phyloP scores from a whole-genome alignment of 2,888 invertebrate genomes.

The Cheilosia soror region DNA sequence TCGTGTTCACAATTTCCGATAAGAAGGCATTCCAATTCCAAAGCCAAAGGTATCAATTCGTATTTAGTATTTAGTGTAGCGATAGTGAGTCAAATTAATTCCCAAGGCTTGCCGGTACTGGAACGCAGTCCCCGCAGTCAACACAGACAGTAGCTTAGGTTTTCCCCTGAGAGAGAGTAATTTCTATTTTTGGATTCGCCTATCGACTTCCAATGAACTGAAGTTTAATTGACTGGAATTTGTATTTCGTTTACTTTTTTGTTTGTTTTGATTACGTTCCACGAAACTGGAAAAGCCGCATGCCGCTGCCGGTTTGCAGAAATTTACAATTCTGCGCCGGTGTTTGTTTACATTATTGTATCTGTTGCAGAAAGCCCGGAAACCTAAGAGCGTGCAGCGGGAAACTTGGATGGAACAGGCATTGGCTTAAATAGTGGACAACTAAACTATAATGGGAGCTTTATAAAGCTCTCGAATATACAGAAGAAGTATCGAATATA shows the following conservation, averaged over 20 bases:
- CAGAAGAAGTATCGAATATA: no score
- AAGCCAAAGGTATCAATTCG: conserved; percentile 26
- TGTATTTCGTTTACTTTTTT: conserved; percentile 21
- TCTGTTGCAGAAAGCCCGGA: conserved; percentile 49
- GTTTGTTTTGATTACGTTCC: conserved; percentile 72
- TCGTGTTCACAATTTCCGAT: conserved; percentile 6
- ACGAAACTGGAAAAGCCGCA: conserved; percentile 61
- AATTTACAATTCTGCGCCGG: conserved; percentile 39
- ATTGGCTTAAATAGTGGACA: background rate
- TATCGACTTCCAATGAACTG: conserved; percentile 19
- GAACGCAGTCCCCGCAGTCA: background rate
- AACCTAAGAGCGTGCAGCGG: conserved; percentile 1
- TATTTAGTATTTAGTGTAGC: conserved; percentile 2
- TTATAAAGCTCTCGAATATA: no score
- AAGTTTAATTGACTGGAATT: conserved; percentile 58
- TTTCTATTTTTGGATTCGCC: conserved; percentile 65
- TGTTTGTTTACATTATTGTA: conserved; percentile 62
- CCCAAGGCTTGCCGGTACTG: conserved; percentile 49
- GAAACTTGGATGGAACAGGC: conserved; percentile 31
- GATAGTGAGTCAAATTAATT: conserved; percentile 53
- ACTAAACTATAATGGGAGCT: no score
- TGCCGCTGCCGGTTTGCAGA: conserved; percentile 55
- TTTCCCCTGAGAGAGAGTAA: conserved; percentile 49
- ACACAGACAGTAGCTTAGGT: background rate
- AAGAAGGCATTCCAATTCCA: conserved; percentile 20